Evolutionary conservation across 2,113 vertebrate species (phyloP).

Genomic region (Suricata suricatta): DNA sequence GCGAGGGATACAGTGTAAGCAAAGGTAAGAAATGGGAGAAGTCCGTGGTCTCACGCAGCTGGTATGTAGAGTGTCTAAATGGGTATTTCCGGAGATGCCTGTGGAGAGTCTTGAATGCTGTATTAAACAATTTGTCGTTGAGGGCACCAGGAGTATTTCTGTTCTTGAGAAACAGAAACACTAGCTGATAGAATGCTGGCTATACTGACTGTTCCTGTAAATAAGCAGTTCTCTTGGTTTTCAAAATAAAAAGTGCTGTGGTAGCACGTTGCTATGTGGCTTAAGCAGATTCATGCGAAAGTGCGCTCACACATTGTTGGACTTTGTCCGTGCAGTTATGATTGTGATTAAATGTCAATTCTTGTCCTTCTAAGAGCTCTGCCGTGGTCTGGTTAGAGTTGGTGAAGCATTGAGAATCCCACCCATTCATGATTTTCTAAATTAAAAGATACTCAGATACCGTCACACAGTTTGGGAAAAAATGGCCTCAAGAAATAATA

Average conservation of each 20-base stretch:
- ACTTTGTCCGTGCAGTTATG: background rate
- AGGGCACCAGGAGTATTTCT: background rate
- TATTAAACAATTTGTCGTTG: background rate
- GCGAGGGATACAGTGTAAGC: background rate
- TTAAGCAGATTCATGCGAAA: background rate
- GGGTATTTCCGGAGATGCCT: background rate
- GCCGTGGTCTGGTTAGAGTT: background rate
- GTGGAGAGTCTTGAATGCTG: background rate
- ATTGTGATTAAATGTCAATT: background rate
- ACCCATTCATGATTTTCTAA: background rate
- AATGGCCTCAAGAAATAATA: slow-evolving; percentile 1
- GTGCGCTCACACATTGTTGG: background rate
- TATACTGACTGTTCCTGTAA: background rate
- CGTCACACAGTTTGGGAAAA: background rate
- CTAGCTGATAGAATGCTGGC: background rate
- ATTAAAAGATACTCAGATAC: background rate
- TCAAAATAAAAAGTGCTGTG: background rate
- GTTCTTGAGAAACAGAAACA: background rate
- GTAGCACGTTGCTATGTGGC: background rate
- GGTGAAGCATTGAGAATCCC: background rate
- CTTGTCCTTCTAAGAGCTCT: background rate
- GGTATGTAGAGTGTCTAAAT: accelerated
- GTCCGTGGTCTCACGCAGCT: background rate
- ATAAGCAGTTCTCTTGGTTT: background rate
- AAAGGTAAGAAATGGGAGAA: background rate